A percentile compares a stretch with the other conserved stretches of the same genome.
These are phyloP conservation scores for Delichon dasypus DNA, from an alignment of 2,797 vertebrate genomes.

Conservation along the genomic window DNA sequence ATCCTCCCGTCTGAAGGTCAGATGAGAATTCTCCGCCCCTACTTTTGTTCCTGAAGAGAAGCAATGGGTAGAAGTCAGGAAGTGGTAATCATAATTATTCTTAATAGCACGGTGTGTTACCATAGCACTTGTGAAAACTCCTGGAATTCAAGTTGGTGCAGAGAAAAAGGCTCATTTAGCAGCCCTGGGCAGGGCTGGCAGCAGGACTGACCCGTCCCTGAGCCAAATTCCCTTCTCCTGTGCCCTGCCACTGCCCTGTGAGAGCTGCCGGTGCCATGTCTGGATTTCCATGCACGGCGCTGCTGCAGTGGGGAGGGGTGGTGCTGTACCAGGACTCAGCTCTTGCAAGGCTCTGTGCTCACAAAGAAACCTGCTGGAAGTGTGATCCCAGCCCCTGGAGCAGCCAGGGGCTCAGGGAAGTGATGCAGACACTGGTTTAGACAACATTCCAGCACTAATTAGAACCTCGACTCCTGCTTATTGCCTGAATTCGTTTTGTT, in stretches of 20 bases:
- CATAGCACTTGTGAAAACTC: neutral
- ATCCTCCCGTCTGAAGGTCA: neutral
- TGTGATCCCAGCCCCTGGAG: neutral
- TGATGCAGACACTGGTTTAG: fast-evolving
- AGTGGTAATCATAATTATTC: neutral
- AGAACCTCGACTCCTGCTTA: neutral
- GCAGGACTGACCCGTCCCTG: neutral
- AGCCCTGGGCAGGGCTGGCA: neutral
- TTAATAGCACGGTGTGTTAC: neutral
- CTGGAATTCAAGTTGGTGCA: neutral
- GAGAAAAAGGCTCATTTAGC: neutral
- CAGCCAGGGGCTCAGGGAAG: neutral
- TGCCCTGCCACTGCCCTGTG: neutral
- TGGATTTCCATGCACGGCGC: neutral
- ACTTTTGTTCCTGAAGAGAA: neutral
- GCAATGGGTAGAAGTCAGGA: neutral
- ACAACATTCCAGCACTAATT: neutral
- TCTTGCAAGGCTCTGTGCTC: fast-evolving
- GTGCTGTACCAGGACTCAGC: neutral
- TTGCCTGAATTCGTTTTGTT: neutral
- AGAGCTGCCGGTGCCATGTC: fast-evolving
- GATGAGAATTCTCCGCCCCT: neutral
- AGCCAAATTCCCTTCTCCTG: neutral
- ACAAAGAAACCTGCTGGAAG: fast-evolving
- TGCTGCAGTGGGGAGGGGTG: neutral